Evolutionary conservation across 2,113 vertebrate species (phyloP), one percentile per base, ranked within the genome.

Genomic region (Arvicanthis niloticus): DNA sequence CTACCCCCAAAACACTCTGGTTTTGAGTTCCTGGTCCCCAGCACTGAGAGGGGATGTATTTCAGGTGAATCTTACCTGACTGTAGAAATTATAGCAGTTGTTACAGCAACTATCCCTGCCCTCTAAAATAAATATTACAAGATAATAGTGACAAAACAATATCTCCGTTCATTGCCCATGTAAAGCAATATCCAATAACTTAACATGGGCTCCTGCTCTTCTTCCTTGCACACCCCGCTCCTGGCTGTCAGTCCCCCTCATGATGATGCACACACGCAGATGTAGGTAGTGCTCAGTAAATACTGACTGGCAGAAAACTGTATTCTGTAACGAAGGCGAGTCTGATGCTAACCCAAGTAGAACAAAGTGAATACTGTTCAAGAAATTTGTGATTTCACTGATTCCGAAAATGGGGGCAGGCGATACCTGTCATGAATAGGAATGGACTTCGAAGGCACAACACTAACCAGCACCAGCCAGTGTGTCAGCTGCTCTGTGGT

Each of bases 401-500:
- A 72, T 87, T 96, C 78, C 89, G 51, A 78, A 91, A 93, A 58
- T 8, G 24, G 34, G 2, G 8, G 22, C 0, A n/a, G 76, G 86
- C 77, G 84, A 82, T 21, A 88, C 37, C 88, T 96, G 92, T 96
- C 92, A 93, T 40, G 90, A 82, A 84, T 4, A 87, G 53, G n/a
- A 81, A 93, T 68, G 67, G 91, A 82, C 67, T 91, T 95, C 58
- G 26, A 92, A 95, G 76, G 45, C 22, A 70, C 65, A 90, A 90
- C 5, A 60, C 60, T 76, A 76, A 40, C 17, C 4, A 93, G 40
- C 29, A 80, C 60, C 68, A 86, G 93, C 76, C 72, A 77, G 92
- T 40, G 85, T 73, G 76, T 45, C 65, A 72, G 70, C 76, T 92
- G 88, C 67, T 97, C 67, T 91, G 88, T 89, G 96, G 94, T 56